Conservation (phyloP, 2,797 vertebrate genomes). For the Gallinago stenura region DNA sequence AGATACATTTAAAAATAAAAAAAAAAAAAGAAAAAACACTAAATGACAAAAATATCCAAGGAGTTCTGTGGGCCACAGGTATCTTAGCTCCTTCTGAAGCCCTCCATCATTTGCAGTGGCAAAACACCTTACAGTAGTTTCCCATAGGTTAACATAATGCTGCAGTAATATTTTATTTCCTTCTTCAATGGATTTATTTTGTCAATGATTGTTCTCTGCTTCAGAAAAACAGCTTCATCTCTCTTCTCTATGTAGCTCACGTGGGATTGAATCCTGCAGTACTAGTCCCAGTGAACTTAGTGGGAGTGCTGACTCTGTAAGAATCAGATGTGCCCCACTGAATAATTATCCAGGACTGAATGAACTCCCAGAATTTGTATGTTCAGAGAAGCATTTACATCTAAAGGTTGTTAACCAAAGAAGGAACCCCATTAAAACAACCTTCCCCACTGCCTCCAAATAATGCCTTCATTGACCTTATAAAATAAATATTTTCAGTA, state of each 20-base stretch:
- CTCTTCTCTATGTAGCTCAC: background rate
- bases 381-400: background rate
- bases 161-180: background rate
- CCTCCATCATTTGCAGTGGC: background rate
- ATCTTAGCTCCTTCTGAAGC: background rate
- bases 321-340: background rate
- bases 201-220: background rate
- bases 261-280: background rate
- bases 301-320: background rate
- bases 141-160: background rate
- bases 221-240: background rate
- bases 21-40: background rate
- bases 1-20: background rate
- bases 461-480: background rate
- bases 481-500: background rate
- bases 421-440: background rate
- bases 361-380: background rate
- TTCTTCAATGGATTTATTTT: slow-evolving; percentile 1
- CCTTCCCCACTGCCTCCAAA: background rate
- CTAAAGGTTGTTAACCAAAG: background rate
- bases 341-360: slow-evolving; percentile 1
- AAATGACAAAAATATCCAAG: background rate
- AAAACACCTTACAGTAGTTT: background rate
- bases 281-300: background rate
- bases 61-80: background rate